Percentiles rank a stretch among this genome's conserved stretches.
Evolutionary conservation across 2,888 invertebrate species (phyloP).

Genomic region (Teleiodes luculella): DNA sequence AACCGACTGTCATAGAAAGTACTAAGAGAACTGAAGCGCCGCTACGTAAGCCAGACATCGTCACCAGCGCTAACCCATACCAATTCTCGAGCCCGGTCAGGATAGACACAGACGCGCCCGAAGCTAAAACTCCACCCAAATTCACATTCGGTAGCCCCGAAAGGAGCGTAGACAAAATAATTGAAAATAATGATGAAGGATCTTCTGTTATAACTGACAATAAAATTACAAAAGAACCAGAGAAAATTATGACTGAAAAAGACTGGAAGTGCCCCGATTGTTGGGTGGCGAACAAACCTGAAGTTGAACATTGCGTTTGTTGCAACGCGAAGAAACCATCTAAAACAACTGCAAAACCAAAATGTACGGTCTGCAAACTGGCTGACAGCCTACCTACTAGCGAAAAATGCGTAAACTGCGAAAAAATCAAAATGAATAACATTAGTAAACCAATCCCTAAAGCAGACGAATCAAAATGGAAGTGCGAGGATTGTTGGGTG

Average conservation of each 20-base stretch:
- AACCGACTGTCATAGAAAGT: conserved; percentile 3
- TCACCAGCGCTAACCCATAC: conserved; percentile 32
- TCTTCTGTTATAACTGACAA: conserved; percentile 30
- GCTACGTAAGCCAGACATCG: conserved; percentile 31
- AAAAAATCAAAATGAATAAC: conserved; percentile 29
- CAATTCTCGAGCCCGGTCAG: conserved; percentile 51
- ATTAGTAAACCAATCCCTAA: conserved; percentile 21
- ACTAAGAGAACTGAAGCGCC: conserved; percentile 15
- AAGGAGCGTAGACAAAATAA: conserved; percentile 32
- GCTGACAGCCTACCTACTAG: conserved; percentile 29
- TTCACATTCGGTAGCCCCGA: conserved; percentile 53
- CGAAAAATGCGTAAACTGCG: conserved; percentile 43
- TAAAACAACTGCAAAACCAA: conserved; percentile 21
- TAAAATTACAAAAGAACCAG: conserved; percentile 17
- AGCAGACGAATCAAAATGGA: conserved; percentile 38
- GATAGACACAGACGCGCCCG: conserved; percentile 34
- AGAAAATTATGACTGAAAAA: conserved; percentile 6
- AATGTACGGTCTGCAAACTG: conserved; percentile 42
- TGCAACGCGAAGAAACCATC: conserved; percentile 41
- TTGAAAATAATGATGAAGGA: conserved; percentile 26
- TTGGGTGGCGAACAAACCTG: conserved; percentile 43
- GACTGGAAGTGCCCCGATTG: conserved; percentile 44
- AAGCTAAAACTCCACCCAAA: conserved; percentile 28
- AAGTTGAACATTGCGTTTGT: conserved; percentile 44
- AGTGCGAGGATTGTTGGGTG: conserved; percentile 49